Conservation (phyloP, 1,140 invertebrate species). For the Musca domestica region DNA sequence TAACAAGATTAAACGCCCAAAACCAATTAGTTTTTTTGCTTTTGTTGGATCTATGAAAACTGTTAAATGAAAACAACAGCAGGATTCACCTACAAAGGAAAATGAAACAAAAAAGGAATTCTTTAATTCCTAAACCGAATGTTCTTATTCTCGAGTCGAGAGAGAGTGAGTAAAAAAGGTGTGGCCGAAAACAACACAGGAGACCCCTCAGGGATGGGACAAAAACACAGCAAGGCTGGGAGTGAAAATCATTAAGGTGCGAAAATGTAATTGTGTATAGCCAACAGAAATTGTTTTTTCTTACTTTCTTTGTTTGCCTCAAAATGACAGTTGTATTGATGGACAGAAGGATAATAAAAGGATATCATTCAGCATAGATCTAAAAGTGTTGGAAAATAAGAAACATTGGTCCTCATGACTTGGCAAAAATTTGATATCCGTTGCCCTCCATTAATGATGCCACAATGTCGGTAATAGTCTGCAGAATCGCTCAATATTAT, state of each 20-base stretch:
- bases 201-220: neutral
- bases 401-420: neutral
- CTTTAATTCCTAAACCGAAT: neutral
- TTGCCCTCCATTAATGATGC: neutral
- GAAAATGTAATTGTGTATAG: neutral
- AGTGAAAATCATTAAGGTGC: slow-evolving; percentile 10
- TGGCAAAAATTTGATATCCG: neutral
- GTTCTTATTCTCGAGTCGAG: neutral
- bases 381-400: too few species aligned
- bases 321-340: slow-evolving; percentile 11
- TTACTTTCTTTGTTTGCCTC: neutral
- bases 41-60: neutral
- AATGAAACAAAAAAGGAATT: neutral
- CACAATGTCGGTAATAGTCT: neutral
- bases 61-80: slow-evolving; percentile 16
- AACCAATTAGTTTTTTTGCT: slow-evolving; percentile 1
- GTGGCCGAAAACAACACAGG: neutral
- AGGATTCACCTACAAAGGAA: neutral
- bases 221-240: neutral
- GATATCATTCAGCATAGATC: too few species aligned
- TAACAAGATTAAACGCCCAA: slow-evolving; percentile 16
- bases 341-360: neutral
- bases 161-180: neutral
- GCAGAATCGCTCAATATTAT: neutral
- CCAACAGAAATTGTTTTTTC: too few species aligned